Evolutionary conservation across 2,888 invertebrate genomes (phyloP).

Genomic region (Cheilosia pagana): DNA sequence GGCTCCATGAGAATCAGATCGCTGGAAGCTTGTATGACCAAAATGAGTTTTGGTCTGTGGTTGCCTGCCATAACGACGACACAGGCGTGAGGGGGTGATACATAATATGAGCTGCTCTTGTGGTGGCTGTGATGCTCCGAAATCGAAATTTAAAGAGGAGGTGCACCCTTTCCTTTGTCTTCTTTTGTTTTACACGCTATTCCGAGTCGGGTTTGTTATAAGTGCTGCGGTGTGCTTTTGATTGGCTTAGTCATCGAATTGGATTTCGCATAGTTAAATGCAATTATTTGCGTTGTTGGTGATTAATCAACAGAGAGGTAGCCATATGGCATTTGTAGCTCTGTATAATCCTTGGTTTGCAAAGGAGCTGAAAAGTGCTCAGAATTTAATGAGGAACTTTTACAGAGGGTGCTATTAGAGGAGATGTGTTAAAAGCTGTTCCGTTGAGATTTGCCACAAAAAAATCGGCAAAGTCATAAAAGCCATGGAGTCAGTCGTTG

Average conservation of each 20-base stretch:
- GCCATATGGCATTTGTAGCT: too few relatives aligned
- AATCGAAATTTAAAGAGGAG: slow-evolving; percentile 67
- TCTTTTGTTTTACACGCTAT: slow-evolving; percentile 18
- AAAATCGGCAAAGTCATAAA: too few relatives aligned
- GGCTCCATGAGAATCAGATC: slow-evolving; percentile 67
- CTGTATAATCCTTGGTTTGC: too few relatives aligned
- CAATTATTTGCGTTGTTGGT: slow-evolving; percentile 7
- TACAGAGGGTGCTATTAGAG: too few relatives aligned
- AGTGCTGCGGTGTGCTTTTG: slow-evolving; percentile 17
- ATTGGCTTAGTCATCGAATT: slow-evolving; percentile 5
- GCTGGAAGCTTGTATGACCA: slow-evolving; percentile 37
- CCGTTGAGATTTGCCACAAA: too few relatives aligned
- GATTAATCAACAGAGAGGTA: too few relatives aligned
- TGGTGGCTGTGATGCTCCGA: slow-evolving; percentile 57
- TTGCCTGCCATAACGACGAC: not conserved
- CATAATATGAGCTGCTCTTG: slow-evolving; percentile 44
- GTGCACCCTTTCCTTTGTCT: slow-evolving; percentile 13
- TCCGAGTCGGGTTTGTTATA: slow-evolving; percentile 22
- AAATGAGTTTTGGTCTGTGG: slow-evolving; percentile 57
- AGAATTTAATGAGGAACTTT: too few relatives aligned
- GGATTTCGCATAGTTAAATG: slow-evolving; percentile 12
- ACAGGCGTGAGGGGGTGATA: slow-evolving; percentile 2
- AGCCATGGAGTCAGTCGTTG: too few relatives aligned
- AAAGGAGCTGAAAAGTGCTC: too few relatives aligned
- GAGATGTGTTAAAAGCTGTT: too few relatives aligned